phyloP scores from a whole-genome alignment of 1,140 invertebrate species.

The Sminthurides bifidus region DNA sequence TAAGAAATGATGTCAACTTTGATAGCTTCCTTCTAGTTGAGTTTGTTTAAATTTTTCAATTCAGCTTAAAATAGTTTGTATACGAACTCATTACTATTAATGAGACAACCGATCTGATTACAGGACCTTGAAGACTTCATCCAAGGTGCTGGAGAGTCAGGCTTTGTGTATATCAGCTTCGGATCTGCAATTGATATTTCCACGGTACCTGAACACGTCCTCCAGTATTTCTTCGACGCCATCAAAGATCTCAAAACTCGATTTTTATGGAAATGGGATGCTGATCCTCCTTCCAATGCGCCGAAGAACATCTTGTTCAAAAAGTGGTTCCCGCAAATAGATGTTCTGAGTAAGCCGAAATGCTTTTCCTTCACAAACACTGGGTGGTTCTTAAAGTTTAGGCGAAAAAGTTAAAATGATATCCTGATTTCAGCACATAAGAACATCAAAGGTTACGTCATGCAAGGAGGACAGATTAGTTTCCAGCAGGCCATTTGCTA shows the following conservation, averaged over 20 bases:
- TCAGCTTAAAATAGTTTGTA: neutral
- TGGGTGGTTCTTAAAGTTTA: neutral
- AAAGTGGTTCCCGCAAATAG: slow-evolving; percentile 29
- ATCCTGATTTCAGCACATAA: neutral
- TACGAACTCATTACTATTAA: neutral
- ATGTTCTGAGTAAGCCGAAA: slow-evolving; percentile 24
- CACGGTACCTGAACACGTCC: neutral
- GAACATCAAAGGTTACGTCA: slow-evolving; percentile 34
- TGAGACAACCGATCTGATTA: neutral
- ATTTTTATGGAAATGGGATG: slow-evolving; percentile 31
- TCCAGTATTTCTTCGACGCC: slow-evolving; percentile 18
- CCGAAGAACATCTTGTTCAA: slow-evolving; percentile 24
- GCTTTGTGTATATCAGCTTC: slow-evolving; percentile 43
- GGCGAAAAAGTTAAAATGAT: neutral
- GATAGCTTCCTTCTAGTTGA: too few relatives aligned
- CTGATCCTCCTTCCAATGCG: slow-evolving; percentile 3
- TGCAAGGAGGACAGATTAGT: slow-evolving; percentile 38
- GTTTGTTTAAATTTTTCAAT: neutral
- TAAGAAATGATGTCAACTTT: too few relatives aligned
- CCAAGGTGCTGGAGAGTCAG: slow-evolving; percentile 39
- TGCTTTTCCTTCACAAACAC: neutral
- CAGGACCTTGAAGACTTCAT: slow-evolving; percentile 39
- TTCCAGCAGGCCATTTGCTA: slow-evolving; percentile 36
- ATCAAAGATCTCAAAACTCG: slow-evolving; percentile 9
- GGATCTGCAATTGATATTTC: slow-evolving; percentile 39